Percentiles rank a stretch among this genome's conserved stretches.
Conservation (phyloP, 2,797 vertebrate genomes). For the Neosilurus hyrtlii region DNA sequence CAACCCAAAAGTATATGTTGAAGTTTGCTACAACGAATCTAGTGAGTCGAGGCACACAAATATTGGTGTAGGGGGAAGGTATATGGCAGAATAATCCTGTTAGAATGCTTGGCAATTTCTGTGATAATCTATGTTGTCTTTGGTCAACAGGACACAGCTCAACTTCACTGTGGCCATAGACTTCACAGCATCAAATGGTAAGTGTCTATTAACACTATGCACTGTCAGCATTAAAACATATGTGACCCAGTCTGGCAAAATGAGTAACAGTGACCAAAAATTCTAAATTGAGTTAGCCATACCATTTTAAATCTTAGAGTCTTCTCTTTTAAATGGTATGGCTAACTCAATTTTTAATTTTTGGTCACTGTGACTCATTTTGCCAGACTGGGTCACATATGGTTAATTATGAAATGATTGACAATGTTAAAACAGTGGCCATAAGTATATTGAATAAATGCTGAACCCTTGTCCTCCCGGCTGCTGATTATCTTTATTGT, state of each 20-base stretch:
- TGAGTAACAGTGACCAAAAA: too few relatives aligned
- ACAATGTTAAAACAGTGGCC: not conserved
- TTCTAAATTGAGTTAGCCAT: too few relatives aligned
- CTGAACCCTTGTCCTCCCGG: not conserved
- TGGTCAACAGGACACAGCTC: constrained; percentile 85
- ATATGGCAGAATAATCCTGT: not conserved
- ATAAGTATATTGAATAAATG: not conserved
- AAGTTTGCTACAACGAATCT: too few relatives aligned
- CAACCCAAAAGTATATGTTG: too few relatives aligned
- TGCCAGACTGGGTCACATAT: too few relatives aligned
- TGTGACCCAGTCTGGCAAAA: too few relatives aligned
- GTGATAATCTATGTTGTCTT: constrained; percentile 6
- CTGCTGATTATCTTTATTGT: not conserved
- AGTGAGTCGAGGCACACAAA: not conserved
- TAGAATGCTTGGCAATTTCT: not conserved
- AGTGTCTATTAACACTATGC: constrained; percentile 51
- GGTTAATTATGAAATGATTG: not conserved
- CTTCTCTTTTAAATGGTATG: too few relatives aligned
- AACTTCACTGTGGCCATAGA: constrained; percentile 99
- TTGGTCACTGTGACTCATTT: too few relatives aligned
- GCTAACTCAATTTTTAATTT: too few relatives aligned
- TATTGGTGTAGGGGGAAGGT: too few relatives aligned
- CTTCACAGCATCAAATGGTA: constrained; percentile 98
- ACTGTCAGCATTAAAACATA: not conserved
- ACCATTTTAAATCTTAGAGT: too few relatives aligned